These are phyloP conservation scores for Papilio dardanus DNA, from an alignment of 1,140 invertebrate species.

Conservation along the genomic window DNA sequence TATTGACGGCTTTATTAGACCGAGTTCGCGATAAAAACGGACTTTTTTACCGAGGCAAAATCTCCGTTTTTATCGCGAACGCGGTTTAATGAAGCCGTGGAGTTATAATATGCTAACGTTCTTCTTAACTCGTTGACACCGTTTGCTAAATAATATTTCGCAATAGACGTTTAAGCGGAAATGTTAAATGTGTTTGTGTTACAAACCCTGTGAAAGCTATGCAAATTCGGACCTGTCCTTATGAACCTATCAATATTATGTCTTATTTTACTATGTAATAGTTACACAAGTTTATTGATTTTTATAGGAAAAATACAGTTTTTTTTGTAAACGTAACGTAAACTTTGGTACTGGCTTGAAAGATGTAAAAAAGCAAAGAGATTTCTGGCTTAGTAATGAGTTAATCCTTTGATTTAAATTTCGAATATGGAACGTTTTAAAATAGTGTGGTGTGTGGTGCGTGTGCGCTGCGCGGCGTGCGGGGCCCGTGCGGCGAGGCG, in stretches of 20 bases:
- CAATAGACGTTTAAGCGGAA: neutral
- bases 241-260: neutral
- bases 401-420: conserved; percentile 18
- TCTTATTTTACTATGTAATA: neutral
- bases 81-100: too few species aligned
- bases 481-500: conserved; percentile 62
- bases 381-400: neutral
- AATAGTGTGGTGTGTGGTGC: conserved; percentile 56
- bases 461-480: conserved; percentile 48
- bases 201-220: conserved; percentile 9
- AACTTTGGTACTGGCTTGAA: neutral
- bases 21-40: too few species aligned
- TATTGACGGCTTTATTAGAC: too few species aligned
- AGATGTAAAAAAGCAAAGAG: neutral
- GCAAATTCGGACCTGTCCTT: neutral
- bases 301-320: too few species aligned
- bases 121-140: neutral
- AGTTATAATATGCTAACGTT: neutral
- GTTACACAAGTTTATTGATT: neutral
- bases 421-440: conserved; percentile 3
- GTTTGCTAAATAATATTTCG: neutral
- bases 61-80: too few species aligned
- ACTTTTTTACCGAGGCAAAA: neutral
- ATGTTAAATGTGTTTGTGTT: conserved; percentile 3
- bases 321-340: too few species aligned